A percentile compares a stretch with the other conserved stretches of the same genome.
Conservation (phyloP, 2,797 vertebrate genomes). For the Myotis daubentonii region DNA sequence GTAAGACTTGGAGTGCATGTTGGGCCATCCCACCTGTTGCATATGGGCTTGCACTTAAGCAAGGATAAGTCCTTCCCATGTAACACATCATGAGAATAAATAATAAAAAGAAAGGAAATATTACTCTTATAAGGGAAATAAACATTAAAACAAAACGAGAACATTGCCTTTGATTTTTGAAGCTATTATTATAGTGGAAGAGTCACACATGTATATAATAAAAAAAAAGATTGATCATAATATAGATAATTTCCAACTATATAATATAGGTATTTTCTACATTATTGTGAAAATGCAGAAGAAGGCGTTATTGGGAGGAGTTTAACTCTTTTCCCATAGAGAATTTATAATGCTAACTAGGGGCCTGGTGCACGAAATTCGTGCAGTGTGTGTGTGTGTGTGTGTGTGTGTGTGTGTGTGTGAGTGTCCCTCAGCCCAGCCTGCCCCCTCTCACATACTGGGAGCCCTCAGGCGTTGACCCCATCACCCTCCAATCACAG, state of each 20-base stretch:
- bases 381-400: no score
- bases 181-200: not conserved
- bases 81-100: not conserved
- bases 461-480: no score
- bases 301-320: not conserved
- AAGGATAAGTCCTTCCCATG: not conserved
- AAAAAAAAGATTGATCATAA: not conserved
- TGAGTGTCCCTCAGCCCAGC: no score
- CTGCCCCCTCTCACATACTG: no score
- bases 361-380: no score
- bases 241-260: not conserved
- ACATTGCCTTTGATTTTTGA: not conserved
- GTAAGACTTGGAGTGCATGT: not conserved
- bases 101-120: not conserved
- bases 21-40: not conserved
- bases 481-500: no score
- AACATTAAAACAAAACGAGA: not conserved
- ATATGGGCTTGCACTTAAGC: not conserved
- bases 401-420: no score
- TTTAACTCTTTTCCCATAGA: not conserved
- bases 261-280: not conserved
- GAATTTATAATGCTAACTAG: not conserved
- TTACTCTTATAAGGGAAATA: not conserved
- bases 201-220: not conserved
- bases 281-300: not conserved